Conservation (phyloP, 2,888 invertebrate species). For the Mellilla xanthometata region DNA sequence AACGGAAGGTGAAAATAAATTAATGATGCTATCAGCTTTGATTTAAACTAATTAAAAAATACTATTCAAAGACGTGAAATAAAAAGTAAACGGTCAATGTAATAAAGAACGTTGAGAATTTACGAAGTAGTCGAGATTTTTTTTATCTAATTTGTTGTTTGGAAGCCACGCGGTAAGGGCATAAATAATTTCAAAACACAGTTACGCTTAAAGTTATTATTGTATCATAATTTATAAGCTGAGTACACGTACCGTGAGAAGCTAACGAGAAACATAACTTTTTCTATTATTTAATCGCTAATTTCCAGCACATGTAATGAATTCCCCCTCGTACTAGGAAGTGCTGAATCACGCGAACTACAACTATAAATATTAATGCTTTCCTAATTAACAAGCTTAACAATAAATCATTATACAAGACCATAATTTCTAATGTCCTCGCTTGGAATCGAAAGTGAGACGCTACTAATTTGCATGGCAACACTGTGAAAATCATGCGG, state of each 20-base stretch:
- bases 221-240: too few relatives aligned
- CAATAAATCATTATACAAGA: slow-evolving; percentile 22
- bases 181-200: too few relatives aligned
- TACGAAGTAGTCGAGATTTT: too few relatives aligned
- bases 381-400: slow-evolving; percentile 25
- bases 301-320: background rate
- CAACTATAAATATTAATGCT: slow-evolving; percentile 17
- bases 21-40: background rate
- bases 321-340: slow-evolving; percentile 13
- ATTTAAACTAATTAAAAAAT: slow-evolving; percentile 1
- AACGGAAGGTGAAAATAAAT: slow-evolving; percentile 9
- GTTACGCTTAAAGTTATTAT: too few relatives aligned
- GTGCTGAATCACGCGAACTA: slow-evolving; percentile 13
- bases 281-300: slow-evolving; percentile 7
- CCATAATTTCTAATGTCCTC: slow-evolving; percentile 35
- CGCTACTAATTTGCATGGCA: slow-evolving; percentile 50
- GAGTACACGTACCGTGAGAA: too few relatives aligned
- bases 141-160: too few relatives aligned
- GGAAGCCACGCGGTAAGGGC: too few relatives aligned
- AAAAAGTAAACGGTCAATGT: background rate
- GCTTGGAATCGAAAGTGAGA: slow-evolving; percentile 48
- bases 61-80: too few relatives aligned
- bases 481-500: slow-evolving; percentile 44
- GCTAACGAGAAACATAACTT: background rate
- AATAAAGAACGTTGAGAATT: background rate